Base-by-base conservation (phyloP, 2,888 invertebrate genomes). In the Melolontha melolontha region DNA sequence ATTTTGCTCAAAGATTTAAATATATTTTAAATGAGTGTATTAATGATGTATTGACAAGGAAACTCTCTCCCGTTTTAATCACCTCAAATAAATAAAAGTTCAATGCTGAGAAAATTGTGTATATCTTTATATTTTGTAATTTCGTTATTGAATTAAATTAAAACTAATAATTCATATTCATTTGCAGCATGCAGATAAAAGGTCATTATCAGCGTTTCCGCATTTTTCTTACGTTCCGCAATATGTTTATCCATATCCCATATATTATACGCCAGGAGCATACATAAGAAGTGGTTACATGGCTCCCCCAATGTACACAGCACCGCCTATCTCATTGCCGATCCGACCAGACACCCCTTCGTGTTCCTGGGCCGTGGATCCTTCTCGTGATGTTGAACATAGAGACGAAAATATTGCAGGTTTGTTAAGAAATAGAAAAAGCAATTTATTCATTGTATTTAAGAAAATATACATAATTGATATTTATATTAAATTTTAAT, bases 331-430 rank as follows among this genome's bases (percentile, higher is more conserved):
- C 85, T 86, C 81, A 82, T 83, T 86, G 82, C 81, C 76, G 16
- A 74, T 83, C 74, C 76, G 83, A 69, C 82, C 82, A 66, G 82
- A 84, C 69, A 80, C 84, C 79, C 85, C 86, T 74, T 86, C 85
- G 42, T 85, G 86, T 69, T 86, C 87, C 70, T 87, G 87, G 87
- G 84, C 86, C 73, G 85, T 85, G 74, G 85, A 86, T 73, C 75
- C 79, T 50, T 68, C 71, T 29, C 81, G 84, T 71, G 68, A 70
- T 47, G 68, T 70, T 51, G 85, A 87, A 78, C 86, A 85, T 75
- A 85, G 85, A 81, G 88, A 88, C 75, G 88, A 88, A 80, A 85
- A 86, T 79, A 85, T 86, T 77, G 86, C 88, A 83, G 88, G 88
- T 88, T 72, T 67, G 63, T 66, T 52, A 10, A 10, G 22, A 1